These are phyloP conservation scores for Lycaena phlaeas DNA, from an alignment of 2,888 invertebrate species.

Conservation along the genomic window DNA sequence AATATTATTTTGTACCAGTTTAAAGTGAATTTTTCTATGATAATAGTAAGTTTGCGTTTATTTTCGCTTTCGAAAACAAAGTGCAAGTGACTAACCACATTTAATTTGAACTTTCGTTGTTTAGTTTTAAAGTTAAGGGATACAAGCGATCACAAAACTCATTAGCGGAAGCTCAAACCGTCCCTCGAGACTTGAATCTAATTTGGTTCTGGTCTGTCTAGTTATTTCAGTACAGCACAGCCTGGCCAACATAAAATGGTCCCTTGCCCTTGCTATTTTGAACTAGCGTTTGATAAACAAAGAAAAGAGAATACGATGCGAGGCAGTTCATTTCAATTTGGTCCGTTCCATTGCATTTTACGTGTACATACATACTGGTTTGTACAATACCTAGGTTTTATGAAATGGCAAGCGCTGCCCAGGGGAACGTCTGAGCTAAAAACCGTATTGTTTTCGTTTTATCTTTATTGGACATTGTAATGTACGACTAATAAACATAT, in stretches of 20 bases:
- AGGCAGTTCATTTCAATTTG: constrained; percentile 35
- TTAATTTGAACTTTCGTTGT: constrained; percentile 13
- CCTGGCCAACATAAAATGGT: constrained; percentile 35
- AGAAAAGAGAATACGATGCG: constrained; percentile 20
- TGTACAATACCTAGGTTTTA: constrained; percentile 33
- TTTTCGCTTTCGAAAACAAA: too few relatives aligned
- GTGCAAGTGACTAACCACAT: not conserved
- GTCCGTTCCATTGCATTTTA: constrained; percentile 27
- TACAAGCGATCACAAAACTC: constrained; percentile 25
- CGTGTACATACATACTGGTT: constrained; percentile 26
- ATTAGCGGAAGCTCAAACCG: constrained; percentile 45
- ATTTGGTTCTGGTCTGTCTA: constrained; percentile 57
- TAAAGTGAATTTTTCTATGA: too few relatives aligned
- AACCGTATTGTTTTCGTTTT: constrained; percentile 46
- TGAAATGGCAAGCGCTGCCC: constrained; percentile 62
- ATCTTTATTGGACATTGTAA: constrained; percentile 28
- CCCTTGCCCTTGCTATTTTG: constrained; percentile 29
- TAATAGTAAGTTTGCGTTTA: too few relatives aligned
- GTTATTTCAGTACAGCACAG: constrained; percentile 54
- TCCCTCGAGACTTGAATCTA: constrained; percentile 45
- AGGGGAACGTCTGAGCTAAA: constrained; percentile 60
- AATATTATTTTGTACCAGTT: too few relatives aligned
- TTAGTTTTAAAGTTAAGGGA: constrained; percentile 19
- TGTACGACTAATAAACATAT: constrained; percentile 20
- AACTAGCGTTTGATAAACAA: constrained; percentile 18